Conservation (phyloP, 2,797 vertebrate species). For the Pagetopsis macropterus region DNA sequence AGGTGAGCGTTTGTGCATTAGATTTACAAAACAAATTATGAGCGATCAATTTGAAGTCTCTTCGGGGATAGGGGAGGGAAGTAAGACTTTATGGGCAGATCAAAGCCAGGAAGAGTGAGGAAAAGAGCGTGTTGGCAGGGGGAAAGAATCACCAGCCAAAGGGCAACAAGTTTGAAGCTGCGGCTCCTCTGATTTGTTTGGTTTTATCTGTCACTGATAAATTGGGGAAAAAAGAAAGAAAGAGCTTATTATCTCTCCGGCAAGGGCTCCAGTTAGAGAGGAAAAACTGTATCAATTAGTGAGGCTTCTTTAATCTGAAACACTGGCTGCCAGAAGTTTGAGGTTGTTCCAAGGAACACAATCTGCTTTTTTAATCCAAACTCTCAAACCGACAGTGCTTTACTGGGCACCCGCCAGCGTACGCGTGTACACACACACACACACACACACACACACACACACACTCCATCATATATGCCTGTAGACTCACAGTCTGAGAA, state of each 20-base stretch:
- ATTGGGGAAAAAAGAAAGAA: conserved; percentile 64
- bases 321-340: conserved; percentile 35
- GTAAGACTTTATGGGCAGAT: conserved; percentile 36
- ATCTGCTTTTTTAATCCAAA: conserved; percentile 61
- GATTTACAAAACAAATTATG: conserved; percentile 2
- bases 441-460: neutral
- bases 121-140: conserved; percentile 21
- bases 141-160: conserved; percentile 46
- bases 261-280: conserved; percentile 35
- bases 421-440: neutral
- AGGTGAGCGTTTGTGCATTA: conserved; percentile 7
- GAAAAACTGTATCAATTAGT: conserved; percentile 56
- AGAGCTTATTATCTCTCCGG: conserved; percentile 51
- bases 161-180: conserved; percentile 39
- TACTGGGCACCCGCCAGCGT: conserved; percentile 23
- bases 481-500: conserved; percentile 42
- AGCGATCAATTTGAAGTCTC: conserved; percentile 22
- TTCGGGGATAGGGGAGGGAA: neutral
- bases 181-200: conserved; percentile 62
- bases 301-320: conserved; percentile 39
- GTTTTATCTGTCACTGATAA: conserved; percentile 72
- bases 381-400: conserved; percentile 37
- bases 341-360: conserved; percentile 58
- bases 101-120: conserved; percentile 35
- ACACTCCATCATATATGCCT: conserved; percentile 10